Evolutionary conservation across 2,113 vertebrate genomes (phyloP).

Genomic region (Cardinalis cardinalis): DNA sequence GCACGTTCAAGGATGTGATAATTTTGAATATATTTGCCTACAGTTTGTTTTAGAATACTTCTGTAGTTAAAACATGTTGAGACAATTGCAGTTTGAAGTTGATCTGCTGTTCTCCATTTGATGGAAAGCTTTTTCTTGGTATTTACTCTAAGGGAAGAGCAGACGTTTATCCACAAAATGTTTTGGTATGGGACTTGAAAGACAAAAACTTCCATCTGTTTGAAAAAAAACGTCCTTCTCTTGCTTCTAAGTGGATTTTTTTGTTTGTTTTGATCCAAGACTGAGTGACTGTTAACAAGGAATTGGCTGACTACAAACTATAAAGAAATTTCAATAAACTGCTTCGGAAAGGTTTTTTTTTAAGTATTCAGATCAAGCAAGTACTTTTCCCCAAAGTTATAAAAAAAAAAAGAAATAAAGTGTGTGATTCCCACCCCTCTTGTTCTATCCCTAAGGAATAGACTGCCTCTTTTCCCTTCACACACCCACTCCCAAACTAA

Average conservation of each 20-base stretch:
- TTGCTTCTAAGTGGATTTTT: neutral
- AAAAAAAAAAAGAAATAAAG: neutral
- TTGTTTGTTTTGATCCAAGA: neutral
- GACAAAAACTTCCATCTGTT: neutral
- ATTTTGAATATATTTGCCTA: neutral
- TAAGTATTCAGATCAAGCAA: neutral
- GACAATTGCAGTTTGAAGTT: neutral
- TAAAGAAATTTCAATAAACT: neutral
- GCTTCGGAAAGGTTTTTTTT: neutral
- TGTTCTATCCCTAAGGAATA: neutral
- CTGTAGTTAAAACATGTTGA: slow-evolving; percentile 13
- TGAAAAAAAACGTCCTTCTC: neutral
- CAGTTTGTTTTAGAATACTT: slow-evolving; percentile 11
- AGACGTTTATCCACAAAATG: neutral
- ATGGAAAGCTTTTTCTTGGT: neutral
- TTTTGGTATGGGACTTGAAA: slow-evolving; percentile 7
- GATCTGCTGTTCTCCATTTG: neutral
- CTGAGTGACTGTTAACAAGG: neutral
- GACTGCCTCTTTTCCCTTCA: neutral
- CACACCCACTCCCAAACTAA: neutral
- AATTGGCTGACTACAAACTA: neutral
- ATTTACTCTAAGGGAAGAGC: neutral
- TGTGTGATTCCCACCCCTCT: neutral
- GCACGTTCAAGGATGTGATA: slow-evolving; percentile 1
- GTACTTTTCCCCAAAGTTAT: neutral